Percentiles rank a stretch among this genome's conserved stretches.
These are phyloP conservation scores for Drosophila punjabiensis DNA, from an alignment of 1,140 invertebrate species.

Conservation along the genomic window DNA sequence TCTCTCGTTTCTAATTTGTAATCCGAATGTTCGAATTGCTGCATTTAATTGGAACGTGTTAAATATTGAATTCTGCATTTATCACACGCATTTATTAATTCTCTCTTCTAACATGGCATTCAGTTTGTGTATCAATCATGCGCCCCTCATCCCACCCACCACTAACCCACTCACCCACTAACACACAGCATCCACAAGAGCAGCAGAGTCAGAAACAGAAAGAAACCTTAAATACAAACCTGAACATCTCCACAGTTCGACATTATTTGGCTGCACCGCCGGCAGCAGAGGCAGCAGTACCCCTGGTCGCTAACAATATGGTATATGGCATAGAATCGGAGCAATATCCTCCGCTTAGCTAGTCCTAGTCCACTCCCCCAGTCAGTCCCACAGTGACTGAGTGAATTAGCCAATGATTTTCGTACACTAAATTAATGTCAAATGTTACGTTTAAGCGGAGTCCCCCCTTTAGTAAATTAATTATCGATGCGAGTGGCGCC, in stretches of 20 bases:
- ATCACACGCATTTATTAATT: conserved; percentile 34
- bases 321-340: conserved; percentile 63
- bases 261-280: conserved; percentile 84
- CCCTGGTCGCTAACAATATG: conserved; percentile 85
- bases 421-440: not conserved
- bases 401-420: conserved; percentile 10
- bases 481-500: conserved; percentile 4
- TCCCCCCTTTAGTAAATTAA: conserved; percentile 21
- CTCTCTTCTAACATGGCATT: conserved; percentile 11
- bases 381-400: conserved; percentile 20
- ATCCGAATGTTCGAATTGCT: conserved; percentile 42
- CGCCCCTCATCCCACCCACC: conserved; percentile 3
- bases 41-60: conserved; percentile 48
- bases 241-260: conserved; percentile 80
- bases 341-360: conserved; percentile 17
- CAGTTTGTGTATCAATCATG: conserved; percentile 22
- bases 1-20: conserved; percentile 30
- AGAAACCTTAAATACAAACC: conserved; percentile 42
- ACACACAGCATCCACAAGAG: conserved; percentile 31
- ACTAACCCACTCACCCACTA: conserved; percentile 15
- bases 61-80: conserved; percentile 49
- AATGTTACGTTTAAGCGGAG: conserved; percentile 2
- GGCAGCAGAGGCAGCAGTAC: conserved; percentile 80
- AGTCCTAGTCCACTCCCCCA: conserved; percentile 6
- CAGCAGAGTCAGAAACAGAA: conserved; percentile 17